Conservation (phyloP, 64 coral and sea anemone species). For the Orbicella faveolata region DNA sequence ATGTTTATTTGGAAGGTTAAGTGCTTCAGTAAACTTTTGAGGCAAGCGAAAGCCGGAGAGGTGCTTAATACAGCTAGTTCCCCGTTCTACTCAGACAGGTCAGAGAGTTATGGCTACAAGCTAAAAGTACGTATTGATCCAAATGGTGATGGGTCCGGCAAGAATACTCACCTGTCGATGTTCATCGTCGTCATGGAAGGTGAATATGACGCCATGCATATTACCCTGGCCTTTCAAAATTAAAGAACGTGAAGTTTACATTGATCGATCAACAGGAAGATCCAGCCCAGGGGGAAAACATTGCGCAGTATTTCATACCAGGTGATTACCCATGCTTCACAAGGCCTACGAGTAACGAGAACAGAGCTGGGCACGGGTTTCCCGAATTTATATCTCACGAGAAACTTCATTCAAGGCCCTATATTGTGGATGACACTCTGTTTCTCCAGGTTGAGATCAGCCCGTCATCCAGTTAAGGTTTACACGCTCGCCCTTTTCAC, state of each 20-base stretch:
- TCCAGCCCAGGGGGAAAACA: neutral
- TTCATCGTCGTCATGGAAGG: slow-evolving; percentile 8
- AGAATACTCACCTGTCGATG: neutral
- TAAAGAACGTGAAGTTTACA: neutral
- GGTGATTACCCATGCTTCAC: neutral
- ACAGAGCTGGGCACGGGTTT: neutral
- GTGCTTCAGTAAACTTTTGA: neutral
- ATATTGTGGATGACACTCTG: neutral
- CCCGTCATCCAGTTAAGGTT: neutral
- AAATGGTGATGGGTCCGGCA: neutral
- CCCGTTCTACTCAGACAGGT: neutral
- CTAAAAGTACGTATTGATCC: neutral
- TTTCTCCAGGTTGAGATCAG: neutral
- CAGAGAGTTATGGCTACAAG: neutral
- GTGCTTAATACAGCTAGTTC: neutral
- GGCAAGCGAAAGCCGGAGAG: neutral
- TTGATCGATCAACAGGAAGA: slow-evolving; percentile 10
- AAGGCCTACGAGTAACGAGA: neutral
- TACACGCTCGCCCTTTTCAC: too few species aligned
- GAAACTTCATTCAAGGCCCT: neutral
- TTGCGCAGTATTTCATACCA: too few species aligned
- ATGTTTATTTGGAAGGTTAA: neutral
- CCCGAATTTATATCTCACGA: neutral
- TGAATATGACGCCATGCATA: neutral
- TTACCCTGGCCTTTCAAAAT: slow-evolving; percentile 10